Base-by-base conservation (phyloP, 92 coral and sea anemone genomes). In the Palythoa heliodiscus region DNA sequence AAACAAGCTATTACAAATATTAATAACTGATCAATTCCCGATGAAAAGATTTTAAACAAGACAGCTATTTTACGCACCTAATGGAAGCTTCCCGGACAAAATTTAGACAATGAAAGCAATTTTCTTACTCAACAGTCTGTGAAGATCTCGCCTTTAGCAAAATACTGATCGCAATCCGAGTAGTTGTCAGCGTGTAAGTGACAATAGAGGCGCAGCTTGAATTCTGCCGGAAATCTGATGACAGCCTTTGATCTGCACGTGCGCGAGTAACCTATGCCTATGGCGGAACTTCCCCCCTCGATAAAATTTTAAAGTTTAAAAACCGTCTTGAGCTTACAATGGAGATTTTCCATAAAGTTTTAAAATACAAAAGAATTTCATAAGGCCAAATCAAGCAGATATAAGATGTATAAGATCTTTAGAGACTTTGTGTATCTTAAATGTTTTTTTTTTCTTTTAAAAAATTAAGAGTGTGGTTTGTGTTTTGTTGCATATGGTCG, bases 131-230 rank as follows among this genome's bases (percentile, higher is more conserved):
- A 69, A 69, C 47, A 10, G 69, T 69, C 17, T 10, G 40, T 22
- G 19, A 69, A 37, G 47, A 16, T 0, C 5, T 69, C 43, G 73
- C 14, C 43, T 69, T 69, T 69, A n/a, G 25, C 73, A 29, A 69
- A 64, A 69, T 69, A 69, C 73, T 37, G 73, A 25, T 69, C 47
- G 73, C 73, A 69, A 69, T 24, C 11, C 24, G 73, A 69, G 73
- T 15, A 69, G 37, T 69, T 69, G 69, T 63, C 69, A 63, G 69
- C 29, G 6, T 63, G 69, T 22, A 63, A 19, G 69, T 63, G 69
- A 63, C 11, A 63, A 69, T 13, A 15, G 73, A 69, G 5, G 25
- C 43, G 40, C 73, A 11, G 73, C 24, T 29, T 69, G 16, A 69
- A 37, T 16, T 25, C 40, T 11, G 73, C 47, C 73, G 73, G 73